These are phyloP conservation scores for Lepisosteus oculatus DNA, from an alignment of 2,113 vertebrate genomes.

Conservation along the genomic window DNA sequence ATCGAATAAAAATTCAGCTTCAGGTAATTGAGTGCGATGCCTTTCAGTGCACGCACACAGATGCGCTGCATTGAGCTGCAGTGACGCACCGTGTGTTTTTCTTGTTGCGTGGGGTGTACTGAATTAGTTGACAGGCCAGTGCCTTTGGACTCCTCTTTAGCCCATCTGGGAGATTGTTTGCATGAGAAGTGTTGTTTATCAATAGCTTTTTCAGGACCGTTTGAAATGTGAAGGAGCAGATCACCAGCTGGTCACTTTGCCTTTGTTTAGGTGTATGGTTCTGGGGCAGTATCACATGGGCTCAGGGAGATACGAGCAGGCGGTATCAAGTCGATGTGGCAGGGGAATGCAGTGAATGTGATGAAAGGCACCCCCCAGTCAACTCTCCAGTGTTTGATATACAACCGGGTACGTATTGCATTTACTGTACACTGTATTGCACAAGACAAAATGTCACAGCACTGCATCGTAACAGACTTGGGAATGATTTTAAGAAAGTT, in stretches of 20 bases:
- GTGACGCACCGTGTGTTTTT: too few species aligned
- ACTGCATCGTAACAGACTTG: too few species aligned
- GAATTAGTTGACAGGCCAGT: background rate
- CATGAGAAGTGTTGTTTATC: too few species aligned
- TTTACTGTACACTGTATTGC: background rate
- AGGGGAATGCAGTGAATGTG: slow-evolving; percentile 62
- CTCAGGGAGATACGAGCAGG: slow-evolving; percentile 50
- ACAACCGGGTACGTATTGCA: slow-evolving; percentile 51
- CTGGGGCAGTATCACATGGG: slow-evolving; percentile 53
- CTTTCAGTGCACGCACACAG: too few species aligned
- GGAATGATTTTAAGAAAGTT: too few species aligned
- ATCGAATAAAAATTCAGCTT: slow-evolving; percentile 63
- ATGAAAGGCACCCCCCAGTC: slow-evolving; percentile 69
- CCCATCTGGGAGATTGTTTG: background rate
- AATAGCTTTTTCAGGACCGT: too few species aligned
- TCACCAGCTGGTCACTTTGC: background rate
- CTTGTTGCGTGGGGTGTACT: too few species aligned
- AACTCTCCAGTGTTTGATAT: slow-evolving; percentile 64
- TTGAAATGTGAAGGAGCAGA: too few species aligned
- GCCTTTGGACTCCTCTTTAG: background rate
- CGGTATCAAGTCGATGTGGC: slow-evolving; percentile 63
- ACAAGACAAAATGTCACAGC: too few species aligned
- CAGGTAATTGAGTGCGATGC: slow-evolving; percentile 46
- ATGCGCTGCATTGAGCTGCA: too few species aligned
- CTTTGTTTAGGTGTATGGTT: slow-evolving; percentile 52